These are phyloP conservation scores for Papilio protenor DNA, from an alignment of 2,888 invertebrate genomes.

Conservation along the genomic window DNA sequence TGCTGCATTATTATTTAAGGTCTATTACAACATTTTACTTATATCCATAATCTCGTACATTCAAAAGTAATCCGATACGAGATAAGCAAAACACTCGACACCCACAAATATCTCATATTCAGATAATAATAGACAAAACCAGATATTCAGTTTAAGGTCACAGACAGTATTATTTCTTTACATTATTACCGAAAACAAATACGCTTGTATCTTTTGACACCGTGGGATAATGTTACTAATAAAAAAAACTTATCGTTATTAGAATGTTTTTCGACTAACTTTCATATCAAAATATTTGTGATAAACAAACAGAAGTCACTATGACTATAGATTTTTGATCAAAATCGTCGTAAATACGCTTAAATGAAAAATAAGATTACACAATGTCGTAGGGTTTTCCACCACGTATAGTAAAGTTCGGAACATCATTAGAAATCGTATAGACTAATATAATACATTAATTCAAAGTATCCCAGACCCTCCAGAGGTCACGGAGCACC, in stretches of 20 bases:
- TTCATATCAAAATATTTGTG: not conserved
- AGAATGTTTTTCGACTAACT: not conserved
- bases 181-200: conserved; percentile 4
- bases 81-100: conserved; percentile 34
- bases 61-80: conserved; percentile 14
- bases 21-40: not conserved
- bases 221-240: not conserved
- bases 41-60: conserved; percentile 10
- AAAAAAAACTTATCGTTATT: not conserved
- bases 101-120: conserved; percentile 23
- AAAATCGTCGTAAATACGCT: not conserved
- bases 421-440: not conserved
- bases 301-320: conserved; percentile 7
- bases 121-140: conserved; percentile 32
- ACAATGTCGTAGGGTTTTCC: not conserved
- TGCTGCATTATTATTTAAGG: not conserved
- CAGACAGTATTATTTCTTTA: not conserved
- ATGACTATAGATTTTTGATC: not conserved
- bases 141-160: conserved; percentile 26
- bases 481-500: too few relatives aligned
- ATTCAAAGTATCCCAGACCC: too few relatives aligned
- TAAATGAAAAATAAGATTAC: not conserved
- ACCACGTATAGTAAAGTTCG: not conserved
- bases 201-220: not conserved
- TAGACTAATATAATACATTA: not conserved